Base-by-base conservation (phyloP, 2,113 vertebrate species). In the Pluvialis apricaria region DNA sequence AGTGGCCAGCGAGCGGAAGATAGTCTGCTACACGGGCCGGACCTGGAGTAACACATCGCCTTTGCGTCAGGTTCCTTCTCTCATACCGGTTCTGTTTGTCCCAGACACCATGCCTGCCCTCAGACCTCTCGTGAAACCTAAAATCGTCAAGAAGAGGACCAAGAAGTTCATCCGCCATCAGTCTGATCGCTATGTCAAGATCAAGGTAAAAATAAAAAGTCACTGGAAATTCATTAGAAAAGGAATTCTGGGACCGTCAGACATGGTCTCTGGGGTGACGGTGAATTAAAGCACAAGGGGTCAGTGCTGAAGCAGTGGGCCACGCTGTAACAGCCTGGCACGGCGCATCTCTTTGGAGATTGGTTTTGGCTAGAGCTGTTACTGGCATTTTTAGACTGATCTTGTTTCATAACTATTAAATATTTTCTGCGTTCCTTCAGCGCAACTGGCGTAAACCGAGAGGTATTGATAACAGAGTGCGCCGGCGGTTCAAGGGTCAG, bases 141-240 rank as follows among this genome's bases (percentile, higher is more conserved):
- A 98, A 75, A 99, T 99, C 20, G 98, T 99, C 88, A 99, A 99
- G 97, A 99, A 99, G 97, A 97, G 99, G 93, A 99, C 99, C 60
- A 99, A 99, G 98, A 99, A 99, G 98, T 99, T 99, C 92, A 99
- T 99, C 62, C 98, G 99, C 92, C 99, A 99, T 80, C 99, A 99
- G 54, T 99, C 99, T 5, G 99, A 99, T 73, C 97, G 99, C 95
- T 99, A 99, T 99, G 99, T 99, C 77, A 99, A 99, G 97, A 99
- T 99, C 81, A 99, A 98, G 98, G 99, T 99, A 97, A 51, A 8
- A 66, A 21, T 99, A 97, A 51, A 8, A 66, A 21, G 2, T 1
- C 7, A 1, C 5, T 7, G 17, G 36, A 3, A 31, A 5, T 16
- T n/a, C 3, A 2, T 24, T 2, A 4, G 4, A 2, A 14, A n/a